Evolutionary conservation across 2,113 vertebrate species (phyloP), one percentile per base, ranked within the genome.

Genomic region (Atrichornis clamosus): DNA sequence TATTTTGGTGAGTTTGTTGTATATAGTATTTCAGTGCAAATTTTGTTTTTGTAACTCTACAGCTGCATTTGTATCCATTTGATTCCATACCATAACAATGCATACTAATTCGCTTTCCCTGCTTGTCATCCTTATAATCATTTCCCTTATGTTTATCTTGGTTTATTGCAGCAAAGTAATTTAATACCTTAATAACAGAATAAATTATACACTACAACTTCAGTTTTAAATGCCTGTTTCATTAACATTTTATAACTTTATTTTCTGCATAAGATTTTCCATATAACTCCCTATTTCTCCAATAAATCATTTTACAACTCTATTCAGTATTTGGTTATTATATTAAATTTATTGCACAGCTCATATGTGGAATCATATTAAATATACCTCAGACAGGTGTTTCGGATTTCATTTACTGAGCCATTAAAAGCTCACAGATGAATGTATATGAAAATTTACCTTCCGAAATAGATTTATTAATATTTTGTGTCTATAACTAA

Each of bases 181-280:
- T 94, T 88, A 96, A 82, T 88, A 24, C 62, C 89, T 95, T 91
- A 95, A 85, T 96, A 84, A 97, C 70, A 65, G 42, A 92, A 93
- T 91, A 89, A 76, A 94, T 93, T 60, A 90, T 87, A 79, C 49
- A 93, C 30, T 81, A 47, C 55, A 92, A 93, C 68, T 76, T 37
- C 79, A 76, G 77, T 82, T 89, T 95, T 88, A 97, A 97, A 95
- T 84, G 33, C 39, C 46, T 89, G 94, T 87, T 95, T 97, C 81
- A 96, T 98, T 98, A 97, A 85, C 69, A 93, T 65, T 63, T 88
- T 72, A 69, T 81, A 58, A 93, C 96, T 97, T 97, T 96, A 96
- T 95, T 80, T 94, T 92, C 52, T 37, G 53, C 63, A 32, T 52
- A 95, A 97, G 85, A 93, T 59, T 58, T 90, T 73, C 37, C 39